phyloP scores from a whole-genome alignment of 2,888 invertebrate genomes.

The Ommatoiulus sabulosus region DNA sequence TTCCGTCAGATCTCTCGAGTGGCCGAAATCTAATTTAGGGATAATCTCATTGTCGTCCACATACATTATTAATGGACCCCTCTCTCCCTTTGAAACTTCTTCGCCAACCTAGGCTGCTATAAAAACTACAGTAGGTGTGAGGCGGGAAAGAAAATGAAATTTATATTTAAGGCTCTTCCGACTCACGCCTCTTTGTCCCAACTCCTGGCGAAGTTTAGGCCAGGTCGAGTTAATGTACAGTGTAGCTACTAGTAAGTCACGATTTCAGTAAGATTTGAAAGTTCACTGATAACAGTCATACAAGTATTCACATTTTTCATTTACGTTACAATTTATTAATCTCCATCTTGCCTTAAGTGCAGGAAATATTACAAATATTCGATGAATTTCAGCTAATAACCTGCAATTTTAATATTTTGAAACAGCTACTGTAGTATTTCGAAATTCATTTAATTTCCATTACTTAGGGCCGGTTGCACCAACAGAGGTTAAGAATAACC shows the following conservation, averaged over 20 bases:
- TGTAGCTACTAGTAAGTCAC: not conserved
- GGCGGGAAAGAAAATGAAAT: conserved; percentile 5
- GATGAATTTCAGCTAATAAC: too few relatives aligned
- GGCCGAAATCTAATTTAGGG: conserved; percentile 52
- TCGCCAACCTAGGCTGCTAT: not conserved
- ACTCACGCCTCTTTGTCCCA: not conserved
- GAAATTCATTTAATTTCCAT: too few relatives aligned
- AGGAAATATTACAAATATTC: too few relatives aligned
- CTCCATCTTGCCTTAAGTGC: too few relatives aligned
- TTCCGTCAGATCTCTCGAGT: conserved; percentile 13
- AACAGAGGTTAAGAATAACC: too few relatives aligned
- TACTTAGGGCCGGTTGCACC: too few relatives aligned
- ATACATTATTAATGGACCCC: conserved; percentile 53
- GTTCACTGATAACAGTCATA: too few relatives aligned
- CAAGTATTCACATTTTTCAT: too few relatives aligned
- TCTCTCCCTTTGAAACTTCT: conserved; percentile 39
- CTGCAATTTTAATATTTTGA: too few relatives aligned
- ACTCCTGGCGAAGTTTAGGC: not conserved
- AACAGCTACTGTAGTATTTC: too few relatives aligned
- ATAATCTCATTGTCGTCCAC: conserved; percentile 54
- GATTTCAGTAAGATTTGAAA: not conserved
- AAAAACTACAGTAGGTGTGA: not conserved
- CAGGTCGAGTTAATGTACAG: too few relatives aligned
- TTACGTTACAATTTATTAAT: too few relatives aligned
- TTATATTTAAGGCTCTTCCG: conserved; percentile 4